Percentiles rank a stretch among this genome's conserved stretches.
phyloP scores from a whole-genome alignment of 2,797 vertebrate species.

The Anomalospiza imberbis region DNA sequence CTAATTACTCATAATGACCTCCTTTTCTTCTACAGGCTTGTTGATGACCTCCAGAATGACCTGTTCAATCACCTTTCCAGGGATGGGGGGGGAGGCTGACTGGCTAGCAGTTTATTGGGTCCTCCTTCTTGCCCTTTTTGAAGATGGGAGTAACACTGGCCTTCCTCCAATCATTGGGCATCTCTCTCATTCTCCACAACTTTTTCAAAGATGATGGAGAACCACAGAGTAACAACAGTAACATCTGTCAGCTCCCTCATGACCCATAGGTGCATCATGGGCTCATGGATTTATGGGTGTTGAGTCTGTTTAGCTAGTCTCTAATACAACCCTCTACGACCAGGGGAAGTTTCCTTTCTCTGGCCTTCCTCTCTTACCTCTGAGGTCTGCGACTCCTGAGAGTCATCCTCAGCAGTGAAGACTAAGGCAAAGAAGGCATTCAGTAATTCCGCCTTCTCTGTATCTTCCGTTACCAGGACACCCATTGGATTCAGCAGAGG shows the following conservation, averaged over 20 bases:
- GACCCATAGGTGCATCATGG: neutral
- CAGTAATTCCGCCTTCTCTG: neutral
- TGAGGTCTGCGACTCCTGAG: neutral
- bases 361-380: neutral
- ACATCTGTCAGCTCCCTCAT: neutral
- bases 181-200: neutral
- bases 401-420: neutral
- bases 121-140: neutral
- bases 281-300: neutral
- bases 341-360: neutral
- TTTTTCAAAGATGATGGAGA: neutral
- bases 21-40: neutral
- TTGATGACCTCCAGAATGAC: neutral
- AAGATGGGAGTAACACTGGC: neutral
- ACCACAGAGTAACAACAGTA: neutral
- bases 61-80: neutral
- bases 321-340: neutral
- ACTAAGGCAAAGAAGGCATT: neutral
- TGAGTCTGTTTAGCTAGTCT: neutral
- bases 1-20: neutral
- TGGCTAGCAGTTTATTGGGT: neutral
- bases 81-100: neutral
- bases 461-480: neutral
- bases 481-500: neutral
- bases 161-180: neutral